Evolutionary conservation across 2,888 invertebrate species (phyloP).

Genomic region (Clusia tigrina): DNA sequence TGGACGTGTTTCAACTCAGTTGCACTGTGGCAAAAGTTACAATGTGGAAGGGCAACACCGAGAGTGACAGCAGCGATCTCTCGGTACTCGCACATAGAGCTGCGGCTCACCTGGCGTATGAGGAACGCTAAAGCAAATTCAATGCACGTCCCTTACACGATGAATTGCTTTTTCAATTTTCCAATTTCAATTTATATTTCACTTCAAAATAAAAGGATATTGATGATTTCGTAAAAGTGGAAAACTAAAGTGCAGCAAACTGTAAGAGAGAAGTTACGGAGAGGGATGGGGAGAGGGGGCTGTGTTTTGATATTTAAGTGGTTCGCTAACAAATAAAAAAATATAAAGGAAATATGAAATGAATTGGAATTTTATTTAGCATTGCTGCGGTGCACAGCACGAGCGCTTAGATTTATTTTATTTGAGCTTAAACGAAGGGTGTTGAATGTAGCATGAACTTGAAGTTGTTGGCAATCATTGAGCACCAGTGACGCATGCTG

Average conservation of each 20-base stretch:
- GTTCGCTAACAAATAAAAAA: neutral
- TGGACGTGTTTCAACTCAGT: neutral
- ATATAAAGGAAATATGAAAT: too few relatives aligned
- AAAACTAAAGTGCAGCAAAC: neutral
- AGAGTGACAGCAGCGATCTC: neutral
- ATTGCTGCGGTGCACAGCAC: too few relatives aligned
- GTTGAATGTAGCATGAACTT: too few relatives aligned
- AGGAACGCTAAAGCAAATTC: slow-evolving; percentile 31
- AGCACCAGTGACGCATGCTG: too few relatives aligned
- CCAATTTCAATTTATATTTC: slow-evolving; percentile 54
- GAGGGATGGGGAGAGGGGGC: too few relatives aligned
- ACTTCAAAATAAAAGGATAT: slow-evolving; percentile 34
- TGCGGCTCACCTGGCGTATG: neutral
- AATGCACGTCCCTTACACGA: slow-evolving; percentile 50
- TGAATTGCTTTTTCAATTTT: slow-evolving; percentile 55
- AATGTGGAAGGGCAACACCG: neutral
- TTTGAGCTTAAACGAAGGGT: too few relatives aligned
- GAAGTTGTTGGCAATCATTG: too few relatives aligned
- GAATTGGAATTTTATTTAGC: too few relatives aligned
- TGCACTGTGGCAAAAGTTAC: neutral
- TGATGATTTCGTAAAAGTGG: neutral
- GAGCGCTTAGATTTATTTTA: too few relatives aligned
- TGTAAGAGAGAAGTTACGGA: too few relatives aligned
- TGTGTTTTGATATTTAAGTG: neutral
- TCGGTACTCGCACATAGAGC: neutral